phyloP scores from a whole-genome alignment of 2,888 invertebrate species.

The Lasioglossum calceatum region DNA sequence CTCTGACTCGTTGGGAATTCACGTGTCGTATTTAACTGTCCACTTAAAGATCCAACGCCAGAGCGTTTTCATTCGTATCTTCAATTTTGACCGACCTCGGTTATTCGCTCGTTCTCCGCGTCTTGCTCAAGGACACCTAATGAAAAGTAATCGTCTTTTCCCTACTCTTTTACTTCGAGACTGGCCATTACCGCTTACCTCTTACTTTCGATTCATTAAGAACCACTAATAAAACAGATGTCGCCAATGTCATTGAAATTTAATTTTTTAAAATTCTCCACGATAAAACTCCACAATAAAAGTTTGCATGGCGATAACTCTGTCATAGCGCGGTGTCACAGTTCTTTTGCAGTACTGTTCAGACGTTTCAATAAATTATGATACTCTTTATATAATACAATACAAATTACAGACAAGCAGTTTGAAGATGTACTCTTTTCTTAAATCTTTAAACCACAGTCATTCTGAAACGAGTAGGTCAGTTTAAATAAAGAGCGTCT shows the following conservation, averaged over 20 bases:
- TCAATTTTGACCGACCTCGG: background rate
- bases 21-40: slow-evolving; percentile 21
- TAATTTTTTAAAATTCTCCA: no score
- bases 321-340: background rate
- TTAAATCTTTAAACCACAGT: no score
- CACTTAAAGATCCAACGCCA: background rate
- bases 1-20: slow-evolving; percentile 20
- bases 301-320: background rate
- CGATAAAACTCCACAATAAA: no score
- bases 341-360: background rate
- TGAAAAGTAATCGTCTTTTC: background rate
- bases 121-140: background rate
- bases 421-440: no score
- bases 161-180: background rate
- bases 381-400: no score
- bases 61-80: background rate
- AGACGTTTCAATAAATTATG: no score
- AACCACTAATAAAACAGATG: background rate
- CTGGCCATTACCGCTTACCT: background rate
- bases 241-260: background rate
- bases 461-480: no score
- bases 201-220: background rate
- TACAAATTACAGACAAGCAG: no score
- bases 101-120: background rate
- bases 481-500: no score